Evolutionary conservation across 2,797 vertebrate genomes (phyloP).

Genomic region (Garrulus glandarius): DNA sequence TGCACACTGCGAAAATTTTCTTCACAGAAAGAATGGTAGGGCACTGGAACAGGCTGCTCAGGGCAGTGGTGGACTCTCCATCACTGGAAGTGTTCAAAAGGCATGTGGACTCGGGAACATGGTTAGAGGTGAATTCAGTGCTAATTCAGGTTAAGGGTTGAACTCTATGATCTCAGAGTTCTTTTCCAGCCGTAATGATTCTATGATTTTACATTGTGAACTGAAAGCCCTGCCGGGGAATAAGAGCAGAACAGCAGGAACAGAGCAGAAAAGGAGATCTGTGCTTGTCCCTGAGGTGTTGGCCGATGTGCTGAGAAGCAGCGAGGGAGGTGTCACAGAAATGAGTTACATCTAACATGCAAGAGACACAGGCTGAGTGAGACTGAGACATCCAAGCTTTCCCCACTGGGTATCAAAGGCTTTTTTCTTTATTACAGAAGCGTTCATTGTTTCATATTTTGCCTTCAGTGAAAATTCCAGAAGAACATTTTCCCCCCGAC

Average conservation of each 20-base stretch:
- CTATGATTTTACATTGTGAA: neutral
- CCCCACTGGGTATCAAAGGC: neutral
- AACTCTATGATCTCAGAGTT: neutral
- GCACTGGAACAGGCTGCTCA: neutral
- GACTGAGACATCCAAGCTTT: neutral
- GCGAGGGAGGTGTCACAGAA: fast-evolving
- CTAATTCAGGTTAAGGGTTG: neutral
- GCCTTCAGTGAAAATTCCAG: neutral
- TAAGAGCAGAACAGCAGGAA: neutral
- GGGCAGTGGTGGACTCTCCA: neutral
- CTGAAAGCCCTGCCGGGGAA: neutral
- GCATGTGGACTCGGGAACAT: neutral
- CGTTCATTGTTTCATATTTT: neutral
- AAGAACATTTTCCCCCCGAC: neutral
- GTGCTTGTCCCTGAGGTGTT: neutral
- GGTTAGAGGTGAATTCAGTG: neutral
- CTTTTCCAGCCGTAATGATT: neutral
- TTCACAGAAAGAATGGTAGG: neutral
- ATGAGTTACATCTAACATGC: neutral
- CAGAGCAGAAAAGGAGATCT: neutral
- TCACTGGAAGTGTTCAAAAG: neutral
- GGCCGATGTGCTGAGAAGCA: neutral
- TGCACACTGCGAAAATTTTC: neutral
- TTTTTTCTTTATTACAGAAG: neutral
- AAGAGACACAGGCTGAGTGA: neutral